These are phyloP conservation scores for Acanthurus leucopareius DNA, from an alignment of 2,797 vertebrate species.

Conservation along the genomic window DNA sequence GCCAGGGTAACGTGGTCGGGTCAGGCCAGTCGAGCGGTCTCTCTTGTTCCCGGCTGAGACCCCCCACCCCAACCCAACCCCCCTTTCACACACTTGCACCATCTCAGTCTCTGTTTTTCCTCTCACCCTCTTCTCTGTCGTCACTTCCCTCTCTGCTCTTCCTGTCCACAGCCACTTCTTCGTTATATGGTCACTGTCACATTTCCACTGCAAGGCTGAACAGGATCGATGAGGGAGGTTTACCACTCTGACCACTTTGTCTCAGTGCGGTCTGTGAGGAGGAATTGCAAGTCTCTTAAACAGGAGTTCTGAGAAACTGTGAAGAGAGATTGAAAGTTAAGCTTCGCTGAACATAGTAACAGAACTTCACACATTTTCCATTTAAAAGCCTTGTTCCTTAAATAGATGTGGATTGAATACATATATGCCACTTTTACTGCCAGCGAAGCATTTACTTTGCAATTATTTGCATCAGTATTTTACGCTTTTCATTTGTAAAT, in stretches of 20 bases:
- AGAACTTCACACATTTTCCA: neutral
- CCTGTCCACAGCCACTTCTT: constrained; percentile 35
- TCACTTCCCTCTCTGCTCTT: constrained; percentile 18
- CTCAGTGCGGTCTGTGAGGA: constrained; percentile 2
- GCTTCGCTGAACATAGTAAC: constrained; percentile 2
- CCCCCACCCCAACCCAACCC: neutral
- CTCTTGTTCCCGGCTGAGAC: constrained; percentile 63
- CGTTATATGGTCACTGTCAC: constrained; percentile 31
- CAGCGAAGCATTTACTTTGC: constrained; percentile 19
- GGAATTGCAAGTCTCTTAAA: neutral
- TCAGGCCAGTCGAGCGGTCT: constrained; percentile 75
- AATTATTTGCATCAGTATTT: constrained; percentile 45
- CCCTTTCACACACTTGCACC: constrained; percentile 22
- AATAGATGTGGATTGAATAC: constrained; percentile 2
- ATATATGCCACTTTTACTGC: neutral
- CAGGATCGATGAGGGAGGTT: constrained; percentile 12
- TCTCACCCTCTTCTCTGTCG: constrained; percentile 37
- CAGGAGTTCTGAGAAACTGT: neutral
- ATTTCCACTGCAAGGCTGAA: constrained; percentile 17
- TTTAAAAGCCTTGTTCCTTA: neutral
- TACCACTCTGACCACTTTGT: constrained; percentile 16
- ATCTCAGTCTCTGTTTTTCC: constrained; percentile 44
- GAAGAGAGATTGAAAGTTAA: constrained; percentile 1
- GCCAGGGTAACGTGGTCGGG: constrained; percentile 79
- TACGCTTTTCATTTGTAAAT: constrained; percentile 58